Percentiles rank a stretch among this genome's conserved stretches.
Evolutionary conservation across 2,888 invertebrate species (phyloP).

Genomic region (Tiliacea citrago): DNA sequence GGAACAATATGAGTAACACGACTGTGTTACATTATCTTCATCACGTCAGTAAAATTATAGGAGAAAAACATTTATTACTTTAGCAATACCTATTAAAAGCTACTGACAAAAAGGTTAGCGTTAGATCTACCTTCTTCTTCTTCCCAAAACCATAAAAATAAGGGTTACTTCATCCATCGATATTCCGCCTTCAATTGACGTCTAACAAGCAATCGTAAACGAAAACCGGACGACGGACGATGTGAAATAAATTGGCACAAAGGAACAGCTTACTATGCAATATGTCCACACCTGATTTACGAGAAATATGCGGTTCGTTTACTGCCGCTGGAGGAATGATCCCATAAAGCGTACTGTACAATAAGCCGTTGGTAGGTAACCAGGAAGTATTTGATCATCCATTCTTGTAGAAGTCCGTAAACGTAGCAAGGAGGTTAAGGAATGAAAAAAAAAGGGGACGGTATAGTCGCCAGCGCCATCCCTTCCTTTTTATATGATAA

Average conservation of each 20-base stretch:
- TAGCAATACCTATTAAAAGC: background rate
- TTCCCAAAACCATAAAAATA: slow-evolving; percentile 11
- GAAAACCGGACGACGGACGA: background rate
- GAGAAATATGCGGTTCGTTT: slow-evolving; percentile 36
- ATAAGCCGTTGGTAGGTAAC: slow-evolving; percentile 22
- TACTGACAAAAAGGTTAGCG: slow-evolving; percentile 2
- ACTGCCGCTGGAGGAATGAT: background rate
- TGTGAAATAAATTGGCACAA: slow-evolving; percentile 25
- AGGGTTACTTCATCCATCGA: background rate
- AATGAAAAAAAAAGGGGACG: too few relatives aligned
- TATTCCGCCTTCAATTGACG: slow-evolving; percentile 20
- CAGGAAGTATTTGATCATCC: background rate
- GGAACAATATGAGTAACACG: background rate
- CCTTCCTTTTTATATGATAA: too few relatives aligned
- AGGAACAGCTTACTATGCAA: slow-evolving; percentile 30
- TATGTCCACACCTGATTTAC: slow-evolving; percentile 47
- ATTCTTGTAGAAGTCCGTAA: slow-evolving; percentile 7
- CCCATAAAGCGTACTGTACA: slow-evolving; percentile 6
- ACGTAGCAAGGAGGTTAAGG: too few relatives aligned
- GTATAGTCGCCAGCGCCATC: too few relatives aligned
- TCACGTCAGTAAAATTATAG: background rate
- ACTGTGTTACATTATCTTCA: background rate
- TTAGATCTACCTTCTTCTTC: background rate
- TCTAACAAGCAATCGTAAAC: slow-evolving; percentile 32
- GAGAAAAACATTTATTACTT: background rate